Percentiles rank a stretch among this genome's conserved stretches.
Evolutionary conservation across 2,113 vertebrate species (phyloP).

Genomic region (Cynoglossus semilaevis): DNA sequence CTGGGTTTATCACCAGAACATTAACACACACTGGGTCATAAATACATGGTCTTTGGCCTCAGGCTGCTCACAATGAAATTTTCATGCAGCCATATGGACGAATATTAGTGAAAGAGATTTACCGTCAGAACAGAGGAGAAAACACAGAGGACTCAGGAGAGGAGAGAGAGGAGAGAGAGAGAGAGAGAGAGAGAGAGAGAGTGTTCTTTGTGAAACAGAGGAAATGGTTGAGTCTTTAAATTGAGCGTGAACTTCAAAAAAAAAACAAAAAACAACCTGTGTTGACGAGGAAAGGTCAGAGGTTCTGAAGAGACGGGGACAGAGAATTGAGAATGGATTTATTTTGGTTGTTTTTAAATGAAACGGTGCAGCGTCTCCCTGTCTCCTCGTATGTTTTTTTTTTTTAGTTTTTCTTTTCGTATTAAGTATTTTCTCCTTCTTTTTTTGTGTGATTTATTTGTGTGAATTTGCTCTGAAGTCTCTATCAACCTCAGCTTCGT

Average conservation of each 20-base stretch:
- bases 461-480: no score
- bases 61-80: conserved; percentile 94
- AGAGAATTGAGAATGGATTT: no score
- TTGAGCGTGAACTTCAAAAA: conserved; percentile 50
- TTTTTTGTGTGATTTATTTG: no score
- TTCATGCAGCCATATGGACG: conserved; percentile 98
- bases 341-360: no score
- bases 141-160: conserved; percentile 59
- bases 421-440: no score
- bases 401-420: no score
- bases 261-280: conserved; percentile 52
- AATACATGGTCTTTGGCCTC: no score
- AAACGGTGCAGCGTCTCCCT: no score
- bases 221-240: conserved; percentile 55
- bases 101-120: conserved; percentile 98
- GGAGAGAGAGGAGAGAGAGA: conserved; percentile 1
- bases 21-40: no score
- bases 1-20: no score
- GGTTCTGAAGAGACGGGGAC: conserved; percentile 6
- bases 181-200: not conserved
- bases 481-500: no score
- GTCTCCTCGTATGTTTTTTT: no score
- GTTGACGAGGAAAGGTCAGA: conserved; percentile 41
- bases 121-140: conserved; percentile 79
- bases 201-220: conserved; percentile 47